phyloP scores from a whole-genome alignment of 2,113 vertebrate species.

The Zosterops borbonicus region DNA sequence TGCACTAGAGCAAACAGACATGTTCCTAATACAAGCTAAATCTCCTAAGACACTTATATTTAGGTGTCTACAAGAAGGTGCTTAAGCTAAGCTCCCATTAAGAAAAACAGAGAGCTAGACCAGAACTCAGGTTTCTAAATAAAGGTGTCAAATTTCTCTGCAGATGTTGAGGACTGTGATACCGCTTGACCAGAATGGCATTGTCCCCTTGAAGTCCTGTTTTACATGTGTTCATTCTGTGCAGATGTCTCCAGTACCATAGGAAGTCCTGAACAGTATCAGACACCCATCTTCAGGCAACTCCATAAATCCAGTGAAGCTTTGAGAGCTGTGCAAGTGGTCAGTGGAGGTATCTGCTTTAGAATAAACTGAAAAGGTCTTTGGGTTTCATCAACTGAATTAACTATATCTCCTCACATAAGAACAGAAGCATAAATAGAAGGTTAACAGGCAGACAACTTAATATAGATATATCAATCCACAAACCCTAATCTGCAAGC shows the following conservation, averaged over 20 bases:
- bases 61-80: neutral
- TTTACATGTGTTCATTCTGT: neutral
- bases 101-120: neutral
- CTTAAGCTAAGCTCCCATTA: neutral
- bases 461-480: neutral
- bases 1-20: neutral
- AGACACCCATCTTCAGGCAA: neutral
- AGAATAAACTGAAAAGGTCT: neutral
- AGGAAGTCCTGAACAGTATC: neutral
- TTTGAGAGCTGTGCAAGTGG: neutral
- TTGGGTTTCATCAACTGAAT: neutral
- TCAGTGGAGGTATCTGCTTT: neutral
- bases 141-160: neutral
- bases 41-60: neutral
- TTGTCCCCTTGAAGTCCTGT: neutral
- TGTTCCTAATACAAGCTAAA: neutral
- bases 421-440: neutral
- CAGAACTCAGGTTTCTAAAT: neutral
- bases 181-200: neutral
- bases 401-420: neutral
- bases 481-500: neutral
- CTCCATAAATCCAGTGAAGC: neutral
- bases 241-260: accelerated
- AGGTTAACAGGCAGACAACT: neutral
- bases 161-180: neutral